phyloP scores from a whole-genome alignment of 1,140 invertebrate genomes.

The Drosophila tropicalis region DNA sequence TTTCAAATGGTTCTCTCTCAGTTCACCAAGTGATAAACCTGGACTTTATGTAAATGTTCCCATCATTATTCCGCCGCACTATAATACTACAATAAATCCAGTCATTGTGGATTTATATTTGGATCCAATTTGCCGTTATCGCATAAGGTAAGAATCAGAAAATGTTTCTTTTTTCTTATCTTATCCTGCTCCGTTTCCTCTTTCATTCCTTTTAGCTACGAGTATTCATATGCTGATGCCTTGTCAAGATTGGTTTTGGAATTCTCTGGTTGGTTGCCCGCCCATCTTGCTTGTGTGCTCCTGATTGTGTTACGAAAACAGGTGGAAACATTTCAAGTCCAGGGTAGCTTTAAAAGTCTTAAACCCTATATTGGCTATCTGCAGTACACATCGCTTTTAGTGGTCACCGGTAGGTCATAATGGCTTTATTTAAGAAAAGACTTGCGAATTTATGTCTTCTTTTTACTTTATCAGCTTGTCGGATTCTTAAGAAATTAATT shows the following conservation, averaged over 20 bases:
- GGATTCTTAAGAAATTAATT: conserved; percentile 64
- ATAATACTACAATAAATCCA: conserved; percentile 70
- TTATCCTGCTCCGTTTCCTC: not conserved
- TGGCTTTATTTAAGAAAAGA: not conserved
- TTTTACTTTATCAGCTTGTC: conserved; percentile 49
- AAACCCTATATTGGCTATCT: conserved; percentile 59
- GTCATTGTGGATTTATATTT: conserved; percentile 84
- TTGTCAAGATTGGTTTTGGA: conserved; percentile 65
- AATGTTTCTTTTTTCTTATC: not conserved
- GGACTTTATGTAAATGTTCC: conserved; percentile 84
- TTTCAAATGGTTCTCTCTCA: conserved; percentile 4
- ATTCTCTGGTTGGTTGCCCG: conserved; percentile 78
- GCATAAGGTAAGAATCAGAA: conserved; percentile 83
- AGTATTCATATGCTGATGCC: conserved; percentile 69
- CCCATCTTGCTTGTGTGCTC: conserved; percentile 72
- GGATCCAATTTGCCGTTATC: conserved; percentile 86
- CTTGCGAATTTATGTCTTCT: not conserved
- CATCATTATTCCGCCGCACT: conserved; percentile 73
- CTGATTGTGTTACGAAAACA: conserved; percentile 72
- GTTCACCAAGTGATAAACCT: conserved; percentile 67
- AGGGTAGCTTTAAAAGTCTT: conserved; percentile 60
- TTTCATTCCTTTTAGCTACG: conserved; percentile 54
- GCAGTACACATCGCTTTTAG: conserved; percentile 67
- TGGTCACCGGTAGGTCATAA: conserved; percentile 65
- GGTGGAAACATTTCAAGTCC: conserved; percentile 51